phyloP scores from a whole-genome alignment of 2,797 vertebrate genomes.

The Lithobates sylvaticus region DNA sequence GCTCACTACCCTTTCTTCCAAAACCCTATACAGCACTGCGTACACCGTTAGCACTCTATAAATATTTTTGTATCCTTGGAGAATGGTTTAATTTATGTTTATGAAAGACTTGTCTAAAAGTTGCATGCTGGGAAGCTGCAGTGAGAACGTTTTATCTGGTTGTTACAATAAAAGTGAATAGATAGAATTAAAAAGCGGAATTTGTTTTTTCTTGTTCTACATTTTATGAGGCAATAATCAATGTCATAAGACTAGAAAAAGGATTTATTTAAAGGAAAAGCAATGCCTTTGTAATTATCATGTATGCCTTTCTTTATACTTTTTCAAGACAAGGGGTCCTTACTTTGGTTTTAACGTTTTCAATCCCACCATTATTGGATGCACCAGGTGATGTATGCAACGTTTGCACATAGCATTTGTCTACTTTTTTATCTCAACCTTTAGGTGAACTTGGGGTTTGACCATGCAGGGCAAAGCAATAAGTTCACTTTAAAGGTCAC shows the following conservation, averaged over 20 bases:
- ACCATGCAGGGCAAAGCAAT: no score
- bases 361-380: no score
- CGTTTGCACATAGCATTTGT: no score
- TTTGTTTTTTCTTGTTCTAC: background rate
- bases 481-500: no score
- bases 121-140: background rate
- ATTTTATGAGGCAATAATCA: background rate
- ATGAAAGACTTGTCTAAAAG: background rate
- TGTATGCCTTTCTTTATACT: no score
- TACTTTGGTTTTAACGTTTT: no score
- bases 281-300: background rate
- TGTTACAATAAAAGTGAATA: conserved; percentile 3
- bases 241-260: background rate
- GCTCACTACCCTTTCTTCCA: background rate
- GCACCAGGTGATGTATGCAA: no score
- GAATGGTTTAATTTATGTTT: conserved; percentile 39
- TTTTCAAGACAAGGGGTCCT: no score
- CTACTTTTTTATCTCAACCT: no score
- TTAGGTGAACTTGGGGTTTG: no score
- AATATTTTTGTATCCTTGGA: conserved; percentile 38
- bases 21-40: conserved; percentile 23
- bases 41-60: conserved; percentile 29
- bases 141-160: background rate
- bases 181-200: background rate
- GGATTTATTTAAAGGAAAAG: no score